Base-by-base conservation (phyloP, 2,797 vertebrate genomes). In the Lutjanus campechanus region DNA sequence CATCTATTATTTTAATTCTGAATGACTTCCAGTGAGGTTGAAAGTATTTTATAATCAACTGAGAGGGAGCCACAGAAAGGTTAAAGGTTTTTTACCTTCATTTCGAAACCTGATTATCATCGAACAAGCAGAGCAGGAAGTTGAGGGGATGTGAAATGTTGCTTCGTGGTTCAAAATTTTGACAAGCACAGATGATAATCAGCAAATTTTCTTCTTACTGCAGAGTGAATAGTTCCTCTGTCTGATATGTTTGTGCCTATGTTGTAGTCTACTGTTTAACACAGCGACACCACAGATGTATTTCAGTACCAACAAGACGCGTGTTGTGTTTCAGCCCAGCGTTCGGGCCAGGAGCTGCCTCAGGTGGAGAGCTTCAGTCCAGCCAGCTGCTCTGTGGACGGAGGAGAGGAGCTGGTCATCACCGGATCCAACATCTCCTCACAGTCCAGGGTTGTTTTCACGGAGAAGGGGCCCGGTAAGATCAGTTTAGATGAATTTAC, bases 291-390 rank as follows among this genome's bases (percentile, higher is more conserved):
- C 11, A 29, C 19, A 17, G 8, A 50, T 54, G 1, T 71, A 12
- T 44, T 22, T 8, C 25, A 11, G 1, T 61, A 16, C 9, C 9
- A 12, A 49, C 29, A 43, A 17, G 8, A 8, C 1, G 5, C 47
- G 44, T 64, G 46, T 22, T 49, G 41, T 80, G 44, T 77, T 91
- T 51, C 86, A 98, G 98, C 98, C 87, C 98, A 99, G 91, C 96
- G 98, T 64, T 99, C 97, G 13, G 98, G 97, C 1, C 97, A 97
- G 90, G 98, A 99, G 82, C 96, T 98, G 77, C 98, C 98, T 85
- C 97, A 97, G 85, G 96, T 99, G 81, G 97, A 98, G 73, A 96
- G 94, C 77, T 98, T 97, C 91, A 97, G 92, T 87, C 96, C 97
- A 44, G 86, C 85, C 81, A 96, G 96, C 78, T 95, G 97, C 91